These are phyloP conservation scores for cat (Felis catus) DNA, from an alignment of 2,113 vertebrate species.

Conservation along the genomic window F.catus_Fca126_mat1.0 CM031417.1:90862001-90862500, in stretches of 20 bases:
- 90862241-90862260: neutral
- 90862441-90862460: neutral
- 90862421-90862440: fast-evolving
- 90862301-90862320: neutral
- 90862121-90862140: neutral
- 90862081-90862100: neutral
- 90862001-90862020: neutral
- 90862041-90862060: neutral
- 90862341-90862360: neutral
- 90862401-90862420: no score
- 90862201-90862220: neutral
- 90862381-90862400: neutral
- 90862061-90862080: neutral
- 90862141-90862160: neutral
- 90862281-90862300: no score
- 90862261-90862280: neutral
- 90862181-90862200: neutral
- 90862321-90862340: neutral
- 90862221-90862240: neutral
- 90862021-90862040: neutral
- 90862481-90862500: no score
- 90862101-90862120: neutral
- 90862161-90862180: neutral
- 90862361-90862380: neutral
- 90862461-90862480: neutral